phyloP scores from a whole-genome alignment of 2,888 invertebrate genomes.

The Lepetodrilus schrolli region DNA sequence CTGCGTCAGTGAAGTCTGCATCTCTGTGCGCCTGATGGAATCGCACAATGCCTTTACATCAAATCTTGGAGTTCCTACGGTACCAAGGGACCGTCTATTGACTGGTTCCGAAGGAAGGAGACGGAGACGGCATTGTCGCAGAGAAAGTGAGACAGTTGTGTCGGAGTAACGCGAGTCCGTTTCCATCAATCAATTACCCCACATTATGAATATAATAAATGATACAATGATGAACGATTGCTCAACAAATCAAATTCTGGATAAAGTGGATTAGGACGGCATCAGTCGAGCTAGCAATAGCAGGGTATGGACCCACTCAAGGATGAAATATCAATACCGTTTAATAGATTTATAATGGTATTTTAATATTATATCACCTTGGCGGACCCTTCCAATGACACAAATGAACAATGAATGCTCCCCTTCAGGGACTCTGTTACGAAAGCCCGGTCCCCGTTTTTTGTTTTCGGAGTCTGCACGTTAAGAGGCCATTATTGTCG shows the following conservation, averaged over 20 bases:
- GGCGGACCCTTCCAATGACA: conserved; percentile 6
- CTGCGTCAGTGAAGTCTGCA: not conserved
- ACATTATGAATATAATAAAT: conserved; percentile 1
- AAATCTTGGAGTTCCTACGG: conserved; percentile 7
- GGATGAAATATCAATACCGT: conserved; percentile 19
- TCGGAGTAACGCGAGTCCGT: not conserved
- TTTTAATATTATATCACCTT: conserved; percentile 1
- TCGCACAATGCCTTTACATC: not conserved
- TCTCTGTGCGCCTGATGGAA: not conserved
- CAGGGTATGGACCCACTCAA: conserved; percentile 6
- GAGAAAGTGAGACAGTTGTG: conserved; percentile 11
- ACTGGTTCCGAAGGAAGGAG: no score
- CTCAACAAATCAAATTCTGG: conserved; percentile 6
- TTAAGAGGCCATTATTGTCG: conserved; percentile 5
- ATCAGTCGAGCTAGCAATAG: not conserved
- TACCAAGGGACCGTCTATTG: not conserved
- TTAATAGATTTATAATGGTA: conserved; percentile 20
- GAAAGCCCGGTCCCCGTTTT: not conserved
- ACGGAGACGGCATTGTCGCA: no score
- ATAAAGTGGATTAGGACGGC: not conserved
- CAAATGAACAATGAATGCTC: conserved; percentile 23
- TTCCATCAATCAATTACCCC: conserved; percentile 8
- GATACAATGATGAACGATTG: conserved; percentile 8
- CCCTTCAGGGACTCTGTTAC: not conserved
- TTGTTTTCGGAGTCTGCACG: not conserved